Percentiles rank a stretch among this genome's conserved stretches.
Conservation (phyloP, 2,888 invertebrate species). For the Nemapogon koenigi region DNA sequence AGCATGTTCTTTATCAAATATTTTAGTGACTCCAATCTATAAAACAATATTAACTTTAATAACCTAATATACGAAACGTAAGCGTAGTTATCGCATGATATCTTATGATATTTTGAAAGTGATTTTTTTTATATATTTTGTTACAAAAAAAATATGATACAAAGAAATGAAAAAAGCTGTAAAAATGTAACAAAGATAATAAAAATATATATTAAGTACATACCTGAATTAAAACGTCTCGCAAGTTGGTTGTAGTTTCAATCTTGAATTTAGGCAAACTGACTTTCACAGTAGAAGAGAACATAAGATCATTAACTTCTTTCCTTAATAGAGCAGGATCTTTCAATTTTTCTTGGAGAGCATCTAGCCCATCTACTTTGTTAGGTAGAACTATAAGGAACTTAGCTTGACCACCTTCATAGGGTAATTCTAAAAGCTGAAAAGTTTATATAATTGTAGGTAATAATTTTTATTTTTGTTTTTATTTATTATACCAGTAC, state of each 20-base stretch:
- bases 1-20: constrained; percentile 44
- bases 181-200: too few species aligned
- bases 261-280: constrained; percentile 81
- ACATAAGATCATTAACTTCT: constrained; percentile 41
- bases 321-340: constrained; percentile 38
- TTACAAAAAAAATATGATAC: too few species aligned
- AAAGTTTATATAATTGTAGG: too few species aligned
- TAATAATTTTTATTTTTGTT: neutral
- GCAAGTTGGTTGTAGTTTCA: constrained; percentile 72
- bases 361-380: constrained; percentile 66
- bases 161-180: too few species aligned
- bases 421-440: constrained; percentile 75
- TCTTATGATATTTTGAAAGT: too few species aligned
- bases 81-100: too few species aligned
- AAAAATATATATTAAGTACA: too few species aligned
- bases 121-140: too few species aligned
- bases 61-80: too few species aligned
- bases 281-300: constrained; percentile 61
- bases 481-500: neutral
- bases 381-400: constrained; percentile 80
- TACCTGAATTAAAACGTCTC: constrained; percentile 67
- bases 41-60: too few species aligned
- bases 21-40: constrained; percentile 28
- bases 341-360: constrained; percentile 67
- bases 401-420: constrained; percentile 69